These are phyloP conservation scores for Chlorodrepanis virens DNA, from an alignment of 2,113 vertebrate species.

Conservation along the genomic window DNA sequence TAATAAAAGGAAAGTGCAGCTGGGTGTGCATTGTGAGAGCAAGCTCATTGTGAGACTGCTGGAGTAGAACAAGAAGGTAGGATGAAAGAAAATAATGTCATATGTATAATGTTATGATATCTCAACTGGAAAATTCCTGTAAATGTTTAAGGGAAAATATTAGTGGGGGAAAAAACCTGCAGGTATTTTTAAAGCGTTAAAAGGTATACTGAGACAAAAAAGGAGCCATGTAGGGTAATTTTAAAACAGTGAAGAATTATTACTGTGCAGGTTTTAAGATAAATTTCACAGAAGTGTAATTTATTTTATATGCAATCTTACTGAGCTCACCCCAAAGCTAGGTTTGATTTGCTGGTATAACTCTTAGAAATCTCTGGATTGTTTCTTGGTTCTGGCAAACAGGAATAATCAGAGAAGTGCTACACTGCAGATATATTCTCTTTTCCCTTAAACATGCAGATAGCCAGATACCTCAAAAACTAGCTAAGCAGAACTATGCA, in stretches of 20 bases:
- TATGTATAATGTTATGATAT: not conserved
- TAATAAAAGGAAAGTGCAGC: constrained; percentile 32
- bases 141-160: constrained; percentile 11
- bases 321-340: not conserved
- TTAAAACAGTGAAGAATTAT: not conserved
- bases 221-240: not conserved
- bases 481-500: not conserved
- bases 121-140: constrained; percentile 15
- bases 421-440: not conserved
- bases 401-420: not conserved
- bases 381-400: not conserved
- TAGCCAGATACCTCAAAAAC: not conserved
- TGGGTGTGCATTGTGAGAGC: not conserved
- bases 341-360: not conserved
- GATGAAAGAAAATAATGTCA: constrained; percentile 1
- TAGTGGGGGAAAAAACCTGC: not conserved
- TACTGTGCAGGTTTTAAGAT: not conserved
- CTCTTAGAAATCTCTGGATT: not conserved
- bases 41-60: not conserved
- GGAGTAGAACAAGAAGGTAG: constrained; percentile 24
- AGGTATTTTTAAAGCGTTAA: not conserved
- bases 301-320: not conserved
- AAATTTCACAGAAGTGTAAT: not conserved
- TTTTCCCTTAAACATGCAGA: not conserved
- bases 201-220: not conserved